Conservation (phyloP, 1,140 invertebrate species). For the Drosophila quadrilineata region DNA sequence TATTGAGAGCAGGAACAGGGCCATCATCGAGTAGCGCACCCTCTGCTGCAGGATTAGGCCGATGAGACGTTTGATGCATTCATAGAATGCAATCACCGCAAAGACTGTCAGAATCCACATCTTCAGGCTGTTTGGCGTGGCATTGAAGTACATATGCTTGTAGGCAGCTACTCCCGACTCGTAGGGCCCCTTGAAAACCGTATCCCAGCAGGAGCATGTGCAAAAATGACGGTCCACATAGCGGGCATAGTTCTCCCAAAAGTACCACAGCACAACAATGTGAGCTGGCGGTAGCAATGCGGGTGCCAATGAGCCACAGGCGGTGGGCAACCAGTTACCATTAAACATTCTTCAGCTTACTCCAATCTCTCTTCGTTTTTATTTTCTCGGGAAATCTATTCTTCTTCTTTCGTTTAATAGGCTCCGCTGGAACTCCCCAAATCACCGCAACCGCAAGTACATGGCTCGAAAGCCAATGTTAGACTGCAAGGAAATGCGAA, state of each 20-base stretch:
- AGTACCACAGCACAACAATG: conserved; percentile 85
- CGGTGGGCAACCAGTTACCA: conserved; percentile 75
- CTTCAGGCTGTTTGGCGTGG: conserved; percentile 88
- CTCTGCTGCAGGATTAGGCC: conserved; percentile 83
- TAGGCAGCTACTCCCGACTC: conserved; percentile 88
- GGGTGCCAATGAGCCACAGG: conserved; percentile 75
- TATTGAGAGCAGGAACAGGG: conserved; percentile 86
- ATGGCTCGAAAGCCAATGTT: no score
- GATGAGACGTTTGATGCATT: conserved; percentile 86
- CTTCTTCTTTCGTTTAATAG: no score
- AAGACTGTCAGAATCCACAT: conserved; percentile 89
- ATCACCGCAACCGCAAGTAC: no score
- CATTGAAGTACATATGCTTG: conserved; percentile 93
- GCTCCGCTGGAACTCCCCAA: no score
- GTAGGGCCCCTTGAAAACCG: conserved; percentile 91
- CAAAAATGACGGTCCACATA: conserved; percentile 86
- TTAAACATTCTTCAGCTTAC: conserved; percentile 61
- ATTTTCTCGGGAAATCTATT: no score
- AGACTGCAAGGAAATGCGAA: no score
- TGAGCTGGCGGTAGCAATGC: conserved; percentile 84
- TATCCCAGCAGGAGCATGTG: conserved; percentile 91
- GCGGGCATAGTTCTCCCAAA: conserved; percentile 88
- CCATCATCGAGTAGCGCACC: conserved; percentile 86
- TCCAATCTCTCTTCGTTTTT: not conserved
- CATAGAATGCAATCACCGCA: conserved; percentile 87